Base-by-base conservation (phyloP, 1,140 invertebrate species). In the Drosophila lini region DNA sequence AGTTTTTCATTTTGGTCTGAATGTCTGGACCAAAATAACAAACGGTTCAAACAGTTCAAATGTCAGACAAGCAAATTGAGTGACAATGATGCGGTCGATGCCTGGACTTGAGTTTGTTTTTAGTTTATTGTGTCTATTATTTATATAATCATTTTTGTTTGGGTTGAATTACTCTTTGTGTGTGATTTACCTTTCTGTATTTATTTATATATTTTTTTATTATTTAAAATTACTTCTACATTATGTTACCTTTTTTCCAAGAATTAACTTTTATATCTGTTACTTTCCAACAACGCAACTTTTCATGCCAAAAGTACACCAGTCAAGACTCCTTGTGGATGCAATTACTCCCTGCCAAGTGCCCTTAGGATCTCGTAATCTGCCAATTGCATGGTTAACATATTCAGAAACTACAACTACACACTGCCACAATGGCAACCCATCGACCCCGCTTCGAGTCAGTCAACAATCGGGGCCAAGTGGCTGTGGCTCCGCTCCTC, bases 41-140 rank as follows among this genome's bases (percentile, higher is more conserved):
- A 28, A 16, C 10, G 56, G 64, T 74, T 84, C 81, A 56, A 57
- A 73, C 70, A 80, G 73, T 80, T 84, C 68, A 77, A 71, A 76
- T 79, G 82, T 79, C 79, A 75, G 65, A 42, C 61, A 42, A 50
- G 50, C 53, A 81, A 86, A 79, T 79, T 82, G 70, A 82, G 83
- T 88, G 83, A 88, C 79, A 82, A 82, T 86, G 82, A 73, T 62
- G 80, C 55, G 68, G 82, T 61, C 74, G 59, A 58, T 69, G 74
- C 22, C 44, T 68, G 31, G 22, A 44, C 31, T 22, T 13, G 36
- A 13, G 22, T 22, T 42, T 71, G 42, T 50, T 59, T 19, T 41
- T 41, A 28, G 28, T 38, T 64, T 32, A 38, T 67, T 32, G 5
- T 10, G 1, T 0, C 13, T 3, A 40, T 59, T 36, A 13, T 36